phyloP scores from a whole-genome alignment of 2,113 vertebrate genomes.

The Hemiscyllium ocellatum region DNA sequence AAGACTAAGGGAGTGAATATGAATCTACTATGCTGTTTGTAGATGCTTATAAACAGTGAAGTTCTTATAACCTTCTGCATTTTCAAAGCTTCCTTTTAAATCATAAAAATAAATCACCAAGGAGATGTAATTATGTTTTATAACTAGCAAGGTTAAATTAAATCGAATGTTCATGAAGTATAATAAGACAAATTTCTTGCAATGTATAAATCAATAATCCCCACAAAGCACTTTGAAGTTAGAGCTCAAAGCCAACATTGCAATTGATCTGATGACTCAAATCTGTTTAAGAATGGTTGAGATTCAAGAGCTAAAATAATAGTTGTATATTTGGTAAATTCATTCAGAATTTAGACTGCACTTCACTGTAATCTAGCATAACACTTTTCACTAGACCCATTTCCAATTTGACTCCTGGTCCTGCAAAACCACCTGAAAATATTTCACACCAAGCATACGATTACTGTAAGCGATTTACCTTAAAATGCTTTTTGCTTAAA shows the following conservation, averaged over 20 bases:
- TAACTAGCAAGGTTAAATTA: constrained; percentile 53
- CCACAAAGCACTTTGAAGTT: constrained; percentile 37
- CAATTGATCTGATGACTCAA: constrained; percentile 40
- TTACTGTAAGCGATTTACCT: not conserved
- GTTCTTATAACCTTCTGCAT: not conserved
- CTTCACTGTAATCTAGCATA: not conserved
- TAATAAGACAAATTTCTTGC: constrained; percentile 49
- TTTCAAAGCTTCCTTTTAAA: not conserved
- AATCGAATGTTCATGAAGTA: constrained; percentile 59
- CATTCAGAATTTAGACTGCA: not conserved
- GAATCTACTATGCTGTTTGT: not conserved
- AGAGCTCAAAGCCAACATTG: constrained; percentile 38
- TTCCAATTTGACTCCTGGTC: not conserved
- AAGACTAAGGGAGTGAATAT: not conserved
- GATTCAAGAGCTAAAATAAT: not conserved
- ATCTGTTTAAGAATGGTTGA: constrained; percentile 24
- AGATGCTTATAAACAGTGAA: not conserved
- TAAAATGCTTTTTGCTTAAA: not conserved
- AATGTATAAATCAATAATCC: constrained; percentile 47
- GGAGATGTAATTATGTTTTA: constrained; percentile 53
- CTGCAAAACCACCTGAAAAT: not conserved
- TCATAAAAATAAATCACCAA: constrained; percentile 51
- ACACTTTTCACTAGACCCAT: not conserved
- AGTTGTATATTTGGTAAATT: not conserved
- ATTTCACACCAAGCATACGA: not conserved